Percentiles rank a stretch among this genome's conserved stretches.
Conservation (phyloP, 2,888 invertebrate genomes). For the Listrodromus nycthemerus region DNA sequence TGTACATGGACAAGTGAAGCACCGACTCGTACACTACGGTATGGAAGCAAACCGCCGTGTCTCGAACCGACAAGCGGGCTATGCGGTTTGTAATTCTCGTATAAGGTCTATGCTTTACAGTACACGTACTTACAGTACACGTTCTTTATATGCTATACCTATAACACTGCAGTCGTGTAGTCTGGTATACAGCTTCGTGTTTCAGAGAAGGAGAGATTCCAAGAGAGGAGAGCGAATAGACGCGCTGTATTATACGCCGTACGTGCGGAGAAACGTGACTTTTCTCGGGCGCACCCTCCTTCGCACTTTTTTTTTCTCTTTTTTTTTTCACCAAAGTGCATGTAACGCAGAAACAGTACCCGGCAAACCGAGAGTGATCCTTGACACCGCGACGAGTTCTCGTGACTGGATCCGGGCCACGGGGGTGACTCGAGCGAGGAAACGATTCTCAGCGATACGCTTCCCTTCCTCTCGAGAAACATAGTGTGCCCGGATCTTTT, state of each 20-base stretch:
- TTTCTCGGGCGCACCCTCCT: constrained; percentile 67
- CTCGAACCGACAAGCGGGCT: constrained; percentile 40
- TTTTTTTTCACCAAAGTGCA: constrained; percentile 25
- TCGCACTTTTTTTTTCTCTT: constrained; percentile 37
- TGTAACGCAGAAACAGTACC: constrained; percentile 29
- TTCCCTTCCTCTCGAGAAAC: background rate
- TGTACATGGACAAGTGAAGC: constrained; percentile 10
- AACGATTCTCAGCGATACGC: background rate
- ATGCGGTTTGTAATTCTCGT: constrained; percentile 65
- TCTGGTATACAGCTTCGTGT: constrained; percentile 20
- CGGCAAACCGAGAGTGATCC: constrained; percentile 43
- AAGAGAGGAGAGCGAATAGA: constrained; percentile 23
- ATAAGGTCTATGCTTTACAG: constrained; percentile 63
- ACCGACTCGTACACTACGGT: constrained; percentile 27
- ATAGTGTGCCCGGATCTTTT: background rate
- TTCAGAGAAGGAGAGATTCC: constrained; percentile 21
- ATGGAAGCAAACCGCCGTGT: constrained; percentile 52
- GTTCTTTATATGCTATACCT: constrained; percentile 17
- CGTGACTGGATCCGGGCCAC: constrained; percentile 15
- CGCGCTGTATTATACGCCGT: constrained; percentile 15
- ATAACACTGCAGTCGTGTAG: constrained; percentile 15
- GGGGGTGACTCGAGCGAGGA: background rate
- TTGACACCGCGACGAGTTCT: constrained; percentile 44
- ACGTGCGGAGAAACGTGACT: constrained; percentile 68
- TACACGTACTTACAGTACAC: constrained; percentile 59